Base-by-base conservation (phyloP, 2,888 invertebrate species). In the Malachius bipustulatus region DNA sequence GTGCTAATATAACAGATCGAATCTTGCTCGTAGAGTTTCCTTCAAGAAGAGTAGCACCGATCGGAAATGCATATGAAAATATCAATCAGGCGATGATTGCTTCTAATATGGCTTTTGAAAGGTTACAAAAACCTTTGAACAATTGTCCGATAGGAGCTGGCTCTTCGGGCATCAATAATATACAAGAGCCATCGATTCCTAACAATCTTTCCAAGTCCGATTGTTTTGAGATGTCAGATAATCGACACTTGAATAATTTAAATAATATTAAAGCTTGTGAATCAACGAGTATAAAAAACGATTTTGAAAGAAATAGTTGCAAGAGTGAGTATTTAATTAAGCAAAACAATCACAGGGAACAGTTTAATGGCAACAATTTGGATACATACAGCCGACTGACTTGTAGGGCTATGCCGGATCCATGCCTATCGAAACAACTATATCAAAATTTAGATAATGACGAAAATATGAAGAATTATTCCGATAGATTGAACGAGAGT, bases 21-120 rank as follows among this genome's bases (percentile, higher is more conserved):
- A 84, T 85, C 49, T 59, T 82, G 16, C 76, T 82, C 0, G 81
- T 82, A 0, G 84, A 85, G 54, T 82, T 82, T 53, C 75, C 75
- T 1, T 64, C 65, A n/a, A 19, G n/a, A 19, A 19, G 24, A 19
- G 24, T 19, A 19, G n/a, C n/a, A 8, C 24, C 24, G n/a, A 19
- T 19, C n/a, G n/a, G 6, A 19, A 19, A 19, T n/a, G 6, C 24
- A 8, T 6, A 8, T 6, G n/a, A 19, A 8, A 56, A 56, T 30
- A 41, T 60, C 11, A 62, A 61, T 1, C 44, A 47, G 3, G 60
- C 56, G 14, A 59, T 62, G 36, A 54, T 56, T 39, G 59, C 56
- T 4, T 50, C 54, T 1, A 55, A 51, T 41, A 41, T 55, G 24
- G 43, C 50, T 8, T 35, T 56, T 11, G 53, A 57, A 37, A 45